These are phyloP conservation scores for Erebia ligea DNA, from an alignment of 2,888 invertebrate species.

Conservation along the genomic window DNA sequence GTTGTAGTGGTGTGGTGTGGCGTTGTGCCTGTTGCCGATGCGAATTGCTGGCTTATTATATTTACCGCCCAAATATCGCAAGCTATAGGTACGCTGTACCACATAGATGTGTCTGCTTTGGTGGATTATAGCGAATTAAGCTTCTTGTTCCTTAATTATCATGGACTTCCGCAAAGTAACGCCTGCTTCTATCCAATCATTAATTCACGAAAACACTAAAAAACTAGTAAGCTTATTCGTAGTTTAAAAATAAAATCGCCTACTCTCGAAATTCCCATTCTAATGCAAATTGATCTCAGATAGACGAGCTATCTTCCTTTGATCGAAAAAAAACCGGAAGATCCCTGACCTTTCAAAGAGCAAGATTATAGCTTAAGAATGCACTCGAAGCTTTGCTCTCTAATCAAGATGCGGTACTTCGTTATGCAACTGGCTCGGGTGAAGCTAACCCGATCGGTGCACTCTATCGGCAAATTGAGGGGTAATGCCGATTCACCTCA, in stretches of 20 bases:
- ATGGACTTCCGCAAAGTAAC: too few relatives aligned
- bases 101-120: too few relatives aligned
- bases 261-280: background rate
- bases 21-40: too few relatives aligned
- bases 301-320: slow-evolving; percentile 3
- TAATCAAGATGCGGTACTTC: slow-evolving; percentile 33
- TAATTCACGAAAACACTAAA: too few relatives aligned
- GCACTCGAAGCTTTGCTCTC: slow-evolving; percentile 23
- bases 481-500: slow-evolving; percentile 39
- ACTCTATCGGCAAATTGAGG: slow-evolving; percentile 45
- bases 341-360: slow-evolving; percentile 14
- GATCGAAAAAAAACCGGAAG: slow-evolving; percentile 15
- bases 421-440: slow-evolving; percentile 24
- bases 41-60: too few relatives aligned
- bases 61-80: too few relatives aligned
- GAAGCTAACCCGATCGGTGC: slow-evolving; percentile 45
- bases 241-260: background rate
- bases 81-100: too few relatives aligned
- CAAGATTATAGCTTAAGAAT: slow-evolving; percentile 31
- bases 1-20: too few relatives aligned
- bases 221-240: background rate
- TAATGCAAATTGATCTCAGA: slow-evolving; percentile 8
- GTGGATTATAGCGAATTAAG: too few relatives aligned
- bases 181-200: too few relatives aligned
- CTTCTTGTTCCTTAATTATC: too few relatives aligned